phyloP scores from a whole-genome alignment of 2,797 vertebrate species.

The Enteromius trimaculatus region DNA sequence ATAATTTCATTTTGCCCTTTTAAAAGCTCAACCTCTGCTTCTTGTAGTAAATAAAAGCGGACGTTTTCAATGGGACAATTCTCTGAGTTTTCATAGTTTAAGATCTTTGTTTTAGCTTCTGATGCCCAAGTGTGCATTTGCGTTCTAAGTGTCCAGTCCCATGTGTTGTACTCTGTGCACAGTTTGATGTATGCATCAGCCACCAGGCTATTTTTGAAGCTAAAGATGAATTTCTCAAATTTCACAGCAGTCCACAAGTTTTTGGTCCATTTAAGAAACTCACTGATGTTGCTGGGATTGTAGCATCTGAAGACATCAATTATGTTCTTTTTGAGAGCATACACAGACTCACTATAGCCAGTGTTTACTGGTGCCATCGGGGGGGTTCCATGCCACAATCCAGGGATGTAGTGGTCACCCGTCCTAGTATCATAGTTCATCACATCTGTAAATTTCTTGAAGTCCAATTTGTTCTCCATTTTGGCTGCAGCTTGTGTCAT shows the following conservation, averaged over 20 bases:
- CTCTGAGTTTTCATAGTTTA: neutral
- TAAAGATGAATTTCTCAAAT: constrained; percentile 61
- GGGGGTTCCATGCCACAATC: constrained; percentile 80
- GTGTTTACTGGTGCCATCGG: constrained; percentile 81
- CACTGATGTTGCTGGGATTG: constrained; percentile 59
- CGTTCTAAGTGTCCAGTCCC: constrained; percentile 65
- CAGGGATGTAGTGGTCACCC: constrained; percentile 69
- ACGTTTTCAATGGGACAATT: neutral
- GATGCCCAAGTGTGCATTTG: constrained; percentile 62
- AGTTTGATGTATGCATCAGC: constrained; percentile 61
- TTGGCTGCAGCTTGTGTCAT: constrained; percentile 19
- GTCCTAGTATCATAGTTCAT: neutral
- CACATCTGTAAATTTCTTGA: neutral
- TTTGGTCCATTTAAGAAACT: constrained; percentile 69
- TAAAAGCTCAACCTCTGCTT: neutral
- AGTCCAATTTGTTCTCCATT: neutral
- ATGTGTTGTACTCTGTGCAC: constrained; percentile 46
- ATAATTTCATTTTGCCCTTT: neutral
- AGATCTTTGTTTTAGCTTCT: constrained; percentile 64
- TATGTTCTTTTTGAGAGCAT: constrained; percentile 70
- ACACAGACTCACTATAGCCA: constrained; percentile 78
- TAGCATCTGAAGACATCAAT: constrained; percentile 63
- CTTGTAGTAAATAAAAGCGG: neutral
- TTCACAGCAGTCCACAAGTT: constrained; percentile 67
- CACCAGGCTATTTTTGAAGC: constrained; percentile 64